A percentile compares a stretch with the other conserved stretches of the same genome.
These are phyloP conservation scores for Clarias fuscus DNA, from an alignment of 2,797 vertebrate species.

Conservation along the genomic window DNA sequence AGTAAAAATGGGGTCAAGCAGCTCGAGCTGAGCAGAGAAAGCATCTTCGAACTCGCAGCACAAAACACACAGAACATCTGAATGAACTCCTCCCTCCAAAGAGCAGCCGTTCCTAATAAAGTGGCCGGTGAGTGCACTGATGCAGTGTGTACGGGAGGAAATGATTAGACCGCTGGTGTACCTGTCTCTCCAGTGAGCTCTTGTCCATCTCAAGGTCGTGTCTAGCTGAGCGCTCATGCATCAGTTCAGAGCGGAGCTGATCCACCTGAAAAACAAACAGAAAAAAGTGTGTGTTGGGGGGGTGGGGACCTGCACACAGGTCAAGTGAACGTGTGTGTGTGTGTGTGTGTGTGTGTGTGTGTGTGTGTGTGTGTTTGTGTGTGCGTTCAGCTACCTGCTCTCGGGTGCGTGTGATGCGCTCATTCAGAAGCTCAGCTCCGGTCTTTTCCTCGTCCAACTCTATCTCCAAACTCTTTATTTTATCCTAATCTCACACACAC, in stretches of 20 bases:
- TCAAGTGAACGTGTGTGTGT: not conserved
- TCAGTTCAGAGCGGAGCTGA: slow-evolving; percentile 87
- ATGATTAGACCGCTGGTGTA: slow-evolving; percentile 47
- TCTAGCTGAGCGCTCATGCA: slow-evolving; percentile 88
- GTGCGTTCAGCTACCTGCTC: slow-evolving; percentile 81
- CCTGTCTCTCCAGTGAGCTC: slow-evolving; percentile 89
- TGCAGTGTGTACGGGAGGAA: not conserved
- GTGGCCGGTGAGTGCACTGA: not conserved
- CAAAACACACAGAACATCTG: not conserved
- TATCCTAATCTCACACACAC: slow-evolving; percentile 76
- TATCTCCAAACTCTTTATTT: slow-evolving; percentile 83
- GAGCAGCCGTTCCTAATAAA: not conserved
- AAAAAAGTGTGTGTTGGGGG: not conserved
- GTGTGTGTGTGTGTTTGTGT: not conserved
- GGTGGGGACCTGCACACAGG: not conserved
- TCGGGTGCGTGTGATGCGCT: slow-evolving; percentile 81
- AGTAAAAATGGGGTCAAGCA: not conserved
- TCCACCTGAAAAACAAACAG: slow-evolving; percentile 77
- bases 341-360: not conserved
- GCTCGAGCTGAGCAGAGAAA: not conserved
- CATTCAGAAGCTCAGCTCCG: slow-evolving; percentile 84
- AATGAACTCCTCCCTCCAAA: not conserved
- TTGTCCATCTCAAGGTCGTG: slow-evolving; percentile 96
- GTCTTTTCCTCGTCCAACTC: slow-evolving; percentile 90
- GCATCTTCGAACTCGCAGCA: not conserved